Conservation (phyloP, 2,113 vertebrate species). For the Channa argus region DNA sequence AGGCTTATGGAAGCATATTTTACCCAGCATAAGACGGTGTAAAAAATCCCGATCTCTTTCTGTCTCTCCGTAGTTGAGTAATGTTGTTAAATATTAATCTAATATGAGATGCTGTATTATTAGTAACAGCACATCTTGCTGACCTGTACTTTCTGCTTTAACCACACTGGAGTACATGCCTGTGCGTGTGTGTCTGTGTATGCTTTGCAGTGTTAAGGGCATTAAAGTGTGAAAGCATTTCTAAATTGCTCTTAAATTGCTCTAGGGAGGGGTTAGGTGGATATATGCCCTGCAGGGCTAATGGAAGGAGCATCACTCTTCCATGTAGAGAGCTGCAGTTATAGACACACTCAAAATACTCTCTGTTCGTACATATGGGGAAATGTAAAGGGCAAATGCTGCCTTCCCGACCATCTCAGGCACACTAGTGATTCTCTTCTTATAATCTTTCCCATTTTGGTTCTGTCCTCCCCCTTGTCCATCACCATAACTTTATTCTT, state of each 20-base stretch:
- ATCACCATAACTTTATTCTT: conserved; percentile 42
- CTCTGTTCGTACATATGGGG: conserved; percentile 9
- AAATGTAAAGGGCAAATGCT: conserved; percentile 8
- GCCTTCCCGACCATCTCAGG: conserved; percentile 5
- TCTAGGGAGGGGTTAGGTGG: conserved; percentile 62
- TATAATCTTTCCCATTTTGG: conserved; percentile 26
- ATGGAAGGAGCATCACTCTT: conserved; percentile 51
- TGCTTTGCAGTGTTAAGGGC: conserved; percentile 53
- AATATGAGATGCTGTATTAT: conserved; percentile 46
- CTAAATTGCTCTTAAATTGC: conserved; percentile 76
- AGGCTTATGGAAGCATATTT: conserved; percentile 57
- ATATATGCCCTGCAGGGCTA: conserved; percentile 55
- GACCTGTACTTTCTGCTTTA: conserved; percentile 64
- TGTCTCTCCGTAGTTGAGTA: conserved; percentile 7
- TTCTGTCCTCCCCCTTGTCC: conserved; percentile 28
- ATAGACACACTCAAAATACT: conserved; percentile 27
- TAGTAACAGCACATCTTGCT: conserved; percentile 63
- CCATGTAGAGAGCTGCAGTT: conserved; percentile 31
- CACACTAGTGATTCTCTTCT: conserved; percentile 51
- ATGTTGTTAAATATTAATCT: conserved; percentile 68
- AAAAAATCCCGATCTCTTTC: conserved; percentile 8
- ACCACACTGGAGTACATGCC: conserved; percentile 19
- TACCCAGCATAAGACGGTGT: conserved; percentile 36
- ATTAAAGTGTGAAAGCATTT: conserved; percentile 77
- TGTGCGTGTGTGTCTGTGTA: conserved; percentile 32